phyloP scores from a whole-genome alignment of 2,113 vertebrate genomes.

The Plecotus auritus region DNA sequence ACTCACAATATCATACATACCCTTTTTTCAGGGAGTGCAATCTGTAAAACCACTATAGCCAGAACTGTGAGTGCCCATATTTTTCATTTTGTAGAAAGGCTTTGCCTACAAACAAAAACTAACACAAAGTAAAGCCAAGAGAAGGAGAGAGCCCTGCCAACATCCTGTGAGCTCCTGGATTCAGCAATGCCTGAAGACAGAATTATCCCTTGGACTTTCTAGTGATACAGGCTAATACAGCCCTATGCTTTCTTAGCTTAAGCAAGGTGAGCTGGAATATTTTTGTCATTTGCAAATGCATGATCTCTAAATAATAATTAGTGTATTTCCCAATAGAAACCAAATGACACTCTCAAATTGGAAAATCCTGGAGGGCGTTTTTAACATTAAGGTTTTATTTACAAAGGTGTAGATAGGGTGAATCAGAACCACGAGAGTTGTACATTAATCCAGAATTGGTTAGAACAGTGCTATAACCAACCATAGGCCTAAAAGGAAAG shows the following conservation, averaged over 20 bases:
- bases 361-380: neutral
- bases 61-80: neutral
- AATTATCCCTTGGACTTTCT: neutral
- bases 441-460: neutral
- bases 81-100: conserved; percentile 1
- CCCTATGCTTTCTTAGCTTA: conserved; percentile 1
- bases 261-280: conserved; percentile 15
- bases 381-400: conserved; percentile 31
- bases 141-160: neutral
- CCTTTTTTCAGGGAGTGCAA: neutral
- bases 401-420: neutral
- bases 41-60: neutral
- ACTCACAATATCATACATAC: neutral
- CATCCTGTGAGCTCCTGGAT: neutral
- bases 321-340: conserved; percentile 46
- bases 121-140: neutral
- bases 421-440: neutral
- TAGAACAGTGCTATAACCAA: neutral
- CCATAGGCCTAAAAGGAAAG: neutral
- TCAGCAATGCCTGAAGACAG: neutral
- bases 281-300: conserved; percentile 34
- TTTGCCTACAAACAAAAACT: neutral
- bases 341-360: conserved; percentile 29
- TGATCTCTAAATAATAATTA: conserved; percentile 58
- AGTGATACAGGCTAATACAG: neutral